Conservation (phyloP, 2,113 vertebrate genomes). For the Tyrannus savana region DNA sequence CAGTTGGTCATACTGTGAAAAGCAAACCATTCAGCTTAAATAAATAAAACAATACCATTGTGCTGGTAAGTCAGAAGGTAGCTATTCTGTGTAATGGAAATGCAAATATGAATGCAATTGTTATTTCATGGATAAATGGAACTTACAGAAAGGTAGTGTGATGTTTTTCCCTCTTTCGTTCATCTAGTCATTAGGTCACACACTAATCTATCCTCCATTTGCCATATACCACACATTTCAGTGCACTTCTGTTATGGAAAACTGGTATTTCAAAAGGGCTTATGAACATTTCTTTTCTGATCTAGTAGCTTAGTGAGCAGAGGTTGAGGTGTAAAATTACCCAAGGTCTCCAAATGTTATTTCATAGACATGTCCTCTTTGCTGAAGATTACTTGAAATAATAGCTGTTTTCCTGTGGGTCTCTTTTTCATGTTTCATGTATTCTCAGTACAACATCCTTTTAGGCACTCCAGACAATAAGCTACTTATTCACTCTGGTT, state of each 20-base stretch:
- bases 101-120: conserved; percentile 3
- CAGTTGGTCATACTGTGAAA: conserved; percentile 11
- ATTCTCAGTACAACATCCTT: neutral
- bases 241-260: neutral
- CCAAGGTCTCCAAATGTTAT: neutral
- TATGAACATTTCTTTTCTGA: neutral
- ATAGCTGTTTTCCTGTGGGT: neutral
- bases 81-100: conserved; percentile 31
- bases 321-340: neutral
- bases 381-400: conserved; percentile 1
- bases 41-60: conserved; percentile 26
- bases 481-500: neutral
- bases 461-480: neutral
- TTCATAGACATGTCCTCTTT: neutral
- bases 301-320: neutral
- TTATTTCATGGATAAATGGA: conserved; percentile 40
- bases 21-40: conserved; percentile 23
- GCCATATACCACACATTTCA: neutral
- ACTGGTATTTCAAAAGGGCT: neutral
- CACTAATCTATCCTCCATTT: neutral
- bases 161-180: neutral
- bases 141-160: neutral
- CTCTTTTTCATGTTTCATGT: neutral
- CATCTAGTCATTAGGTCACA: neutral
- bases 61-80: neutral